A percentile compares a stretch with the other conserved stretches of the same genome.
Conservation (phyloP, 1,140 invertebrate genomes). For the Stegodyphus mimosarum region DNA sequence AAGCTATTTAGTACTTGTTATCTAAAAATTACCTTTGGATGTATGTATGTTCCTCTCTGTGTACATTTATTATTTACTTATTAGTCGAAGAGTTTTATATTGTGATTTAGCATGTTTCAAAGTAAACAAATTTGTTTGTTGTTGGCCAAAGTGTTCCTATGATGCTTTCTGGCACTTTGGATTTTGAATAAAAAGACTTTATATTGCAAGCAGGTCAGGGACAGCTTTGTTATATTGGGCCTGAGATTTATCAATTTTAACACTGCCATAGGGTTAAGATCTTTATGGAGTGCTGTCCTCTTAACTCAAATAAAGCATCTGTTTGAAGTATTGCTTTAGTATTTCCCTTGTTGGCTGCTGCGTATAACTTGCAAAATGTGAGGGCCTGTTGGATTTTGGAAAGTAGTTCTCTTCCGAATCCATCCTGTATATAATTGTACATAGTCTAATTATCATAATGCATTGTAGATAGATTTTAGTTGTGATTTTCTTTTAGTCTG, state of each 20-base stretch:
- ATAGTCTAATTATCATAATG: conserved; percentile 50
- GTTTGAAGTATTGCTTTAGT: conserved; percentile 42
- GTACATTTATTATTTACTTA: conserved; percentile 58
- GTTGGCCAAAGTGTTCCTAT: conserved; percentile 60
- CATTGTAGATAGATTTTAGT: conserved; percentile 59
- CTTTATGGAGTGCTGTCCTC: conserved; percentile 56
- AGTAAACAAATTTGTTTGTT: conserved; percentile 56
- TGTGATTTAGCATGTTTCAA: conserved; percentile 61
- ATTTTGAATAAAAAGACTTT: conserved; percentile 44
- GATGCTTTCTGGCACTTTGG: conserved; percentile 45
- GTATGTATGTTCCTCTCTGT: conserved; percentile 60
- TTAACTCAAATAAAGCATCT: conserved; percentile 34
- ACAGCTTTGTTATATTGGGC: conserved; percentile 55
- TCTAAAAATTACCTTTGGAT: conserved; percentile 57
- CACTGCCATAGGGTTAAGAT: conserved; percentile 57
- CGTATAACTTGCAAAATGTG: conserved; percentile 10
- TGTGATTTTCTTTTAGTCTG: conserved; percentile 4
- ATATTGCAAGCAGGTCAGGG: conserved; percentile 46
- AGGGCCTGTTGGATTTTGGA: conserved; percentile 37
- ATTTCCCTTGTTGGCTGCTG: conserved; percentile 32
- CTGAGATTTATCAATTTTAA: conserved; percentile 53
- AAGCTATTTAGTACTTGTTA: conserved; percentile 59
- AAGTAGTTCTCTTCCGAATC: conserved; percentile 52
- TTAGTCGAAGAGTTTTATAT: conserved; percentile 54
- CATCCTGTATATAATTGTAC: conserved; percentile 57